These are phyloP conservation scores for Patiria pectinifera DNA, from an alignment of 53 echinoderm and acorn worm genomes.

Conservation along the genomic window DNA sequence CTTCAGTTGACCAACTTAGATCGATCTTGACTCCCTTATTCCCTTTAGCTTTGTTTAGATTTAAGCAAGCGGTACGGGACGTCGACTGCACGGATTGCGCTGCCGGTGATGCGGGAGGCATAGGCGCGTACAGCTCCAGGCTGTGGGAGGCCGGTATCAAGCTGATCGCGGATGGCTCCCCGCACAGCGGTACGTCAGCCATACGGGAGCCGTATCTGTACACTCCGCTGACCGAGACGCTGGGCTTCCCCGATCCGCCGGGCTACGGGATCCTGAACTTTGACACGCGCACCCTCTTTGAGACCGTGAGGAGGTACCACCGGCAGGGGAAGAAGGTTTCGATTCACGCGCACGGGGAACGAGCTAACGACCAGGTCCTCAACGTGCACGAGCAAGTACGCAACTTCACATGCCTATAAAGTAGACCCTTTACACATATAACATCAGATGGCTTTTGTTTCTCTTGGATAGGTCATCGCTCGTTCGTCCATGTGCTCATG, in stretches of 20 bases:
- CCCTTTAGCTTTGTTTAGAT: background rate
- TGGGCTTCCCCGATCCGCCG: constrained; percentile 62
- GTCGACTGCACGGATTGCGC: background rate
- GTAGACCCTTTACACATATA: too few relatives aligned
- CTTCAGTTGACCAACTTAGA: too few relatives aligned
- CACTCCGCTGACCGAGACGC: constrained; percentile 59
- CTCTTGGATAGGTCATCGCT: too few relatives aligned
- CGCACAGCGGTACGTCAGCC: constrained; percentile 44
- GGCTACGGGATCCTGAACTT: constrained; percentile 55
- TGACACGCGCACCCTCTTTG: constrained; percentile 19
- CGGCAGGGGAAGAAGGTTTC: constrained; percentile 45
- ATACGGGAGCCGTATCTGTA: constrained; percentile 40
- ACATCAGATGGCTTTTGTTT: too few relatives aligned
- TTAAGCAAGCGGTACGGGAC: background rate
- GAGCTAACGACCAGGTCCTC: constrained; percentile 64
- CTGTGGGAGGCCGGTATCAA: constrained; percentile 47
- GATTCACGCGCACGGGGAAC: constrained; percentile 67
- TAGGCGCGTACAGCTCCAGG: constrained; percentile 21
- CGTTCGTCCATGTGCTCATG: too few relatives aligned
- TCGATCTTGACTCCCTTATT: background rate
- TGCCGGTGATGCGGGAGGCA: too few relatives aligned
- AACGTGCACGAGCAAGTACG: constrained; percentile 60
- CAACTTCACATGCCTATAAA: too few relatives aligned
- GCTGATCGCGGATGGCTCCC: constrained; percentile 44
- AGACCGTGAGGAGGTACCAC: constrained; percentile 55